Evolutionary conservation across 2,113 vertebrate genomes (phyloP).

Genomic region (Sebastes fasciatus): DNA sequence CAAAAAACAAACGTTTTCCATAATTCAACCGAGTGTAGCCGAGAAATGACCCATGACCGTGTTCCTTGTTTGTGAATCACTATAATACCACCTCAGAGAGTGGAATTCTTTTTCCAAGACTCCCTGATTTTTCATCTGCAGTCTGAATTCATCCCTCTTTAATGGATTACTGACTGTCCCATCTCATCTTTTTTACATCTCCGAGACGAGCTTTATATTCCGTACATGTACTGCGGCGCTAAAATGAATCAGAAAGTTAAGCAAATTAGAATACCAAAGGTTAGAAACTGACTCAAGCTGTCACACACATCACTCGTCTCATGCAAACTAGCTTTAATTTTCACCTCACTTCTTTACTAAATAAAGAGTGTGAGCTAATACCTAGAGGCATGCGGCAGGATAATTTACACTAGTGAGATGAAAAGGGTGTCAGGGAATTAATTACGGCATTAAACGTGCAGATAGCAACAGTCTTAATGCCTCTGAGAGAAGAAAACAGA

Average conservation of each 20-base stretch:
- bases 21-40: slow-evolving; percentile 26
- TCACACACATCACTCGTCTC: slow-evolving; percentile 33
- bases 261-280: slow-evolving; percentile 22
- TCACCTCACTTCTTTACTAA: slow-evolving; percentile 67
- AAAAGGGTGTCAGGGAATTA: slow-evolving; percentile 77
- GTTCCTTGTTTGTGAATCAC: slow-evolving; percentile 27
- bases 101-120: neutral
- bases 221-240: neutral
- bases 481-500: slow-evolving; percentile 60
- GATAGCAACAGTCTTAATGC: slow-evolving; percentile 67
- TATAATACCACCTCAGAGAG: slow-evolving; percentile 13
- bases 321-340: slow-evolving; percentile 64
- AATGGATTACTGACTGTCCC: slow-evolving; percentile 2
- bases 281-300: slow-evolving; percentile 11
- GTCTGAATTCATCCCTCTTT: neutral
- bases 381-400: slow-evolving; percentile 65
- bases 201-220: neutral
- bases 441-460: slow-evolving; percentile 73
- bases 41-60: slow-evolving; percentile 48
- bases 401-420: slow-evolving; percentile 70
- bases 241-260: slow-evolving; percentile 13
- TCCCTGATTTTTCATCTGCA: neutral
- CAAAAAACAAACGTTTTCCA: slow-evolving; percentile 36
- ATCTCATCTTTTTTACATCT: neutral
- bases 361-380: slow-evolving; percentile 68